phyloP scores from a whole-genome alignment of 2,797 vertebrate species.

The Sebastes goodei region DNA sequence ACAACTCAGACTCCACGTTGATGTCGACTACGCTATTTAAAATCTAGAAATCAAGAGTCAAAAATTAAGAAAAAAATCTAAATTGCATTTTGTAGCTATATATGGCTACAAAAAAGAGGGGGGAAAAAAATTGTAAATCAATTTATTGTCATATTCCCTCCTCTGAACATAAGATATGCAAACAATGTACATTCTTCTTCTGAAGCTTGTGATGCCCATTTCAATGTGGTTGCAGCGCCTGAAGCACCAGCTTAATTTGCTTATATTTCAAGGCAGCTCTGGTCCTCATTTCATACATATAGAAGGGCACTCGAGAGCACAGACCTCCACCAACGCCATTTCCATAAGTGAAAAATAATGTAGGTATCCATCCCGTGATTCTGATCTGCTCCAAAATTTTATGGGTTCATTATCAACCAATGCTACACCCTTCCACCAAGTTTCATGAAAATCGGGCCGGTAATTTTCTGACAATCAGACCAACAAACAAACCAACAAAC shows the following conservation, averaged over 20 bases:
- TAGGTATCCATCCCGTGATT: neutral
- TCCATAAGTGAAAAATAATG: neutral
- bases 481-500: neutral
- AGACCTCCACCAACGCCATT: neutral
- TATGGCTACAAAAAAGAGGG: neutral
- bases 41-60: too few species aligned
- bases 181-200: neutral
- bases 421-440: fast-evolving
- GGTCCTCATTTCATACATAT: neutral
- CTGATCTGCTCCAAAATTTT: neutral
- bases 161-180: neutral
- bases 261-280: neutral
- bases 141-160: neutral
- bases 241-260: neutral
- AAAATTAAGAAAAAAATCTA: too few species aligned
- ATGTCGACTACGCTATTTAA: too few species aligned
- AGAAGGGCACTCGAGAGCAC: neutral
- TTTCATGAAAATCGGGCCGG: neutral
- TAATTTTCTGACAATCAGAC: neutral
- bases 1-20: too few species aligned
- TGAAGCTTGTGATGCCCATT: neutral
- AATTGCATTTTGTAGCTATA: too few species aligned
- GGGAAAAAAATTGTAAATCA: neutral
- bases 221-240: neutral
- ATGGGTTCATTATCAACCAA: neutral